Percentiles rank a stretch among this genome's conserved stretches.
Evolutionary conservation across 2,797 vertebrate species (phyloP).

Genomic region (Paratrypauchen microcephalus): DNA sequence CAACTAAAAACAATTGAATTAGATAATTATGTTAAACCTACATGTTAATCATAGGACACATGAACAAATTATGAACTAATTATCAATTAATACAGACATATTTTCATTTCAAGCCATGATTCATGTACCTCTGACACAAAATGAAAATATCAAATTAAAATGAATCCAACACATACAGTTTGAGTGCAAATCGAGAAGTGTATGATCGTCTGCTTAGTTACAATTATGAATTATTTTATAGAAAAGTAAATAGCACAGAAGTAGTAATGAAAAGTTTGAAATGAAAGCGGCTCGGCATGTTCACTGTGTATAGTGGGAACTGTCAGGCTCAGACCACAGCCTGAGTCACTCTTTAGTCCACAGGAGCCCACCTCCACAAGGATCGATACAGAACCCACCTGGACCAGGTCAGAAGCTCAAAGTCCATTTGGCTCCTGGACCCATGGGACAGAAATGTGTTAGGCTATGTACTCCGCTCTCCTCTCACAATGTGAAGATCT

Average conservation of each 20-base stretch:
- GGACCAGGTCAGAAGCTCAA: slow-evolving; percentile 71
- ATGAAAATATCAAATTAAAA: not conserved
- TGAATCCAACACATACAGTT: not conserved
- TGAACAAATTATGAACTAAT: not conserved
- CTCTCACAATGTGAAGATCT: slow-evolving; percentile 62
- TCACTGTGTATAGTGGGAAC: not conserved
- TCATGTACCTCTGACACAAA: not conserved
- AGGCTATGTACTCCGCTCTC: slow-evolving; percentile 49
- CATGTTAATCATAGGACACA: not conserved
- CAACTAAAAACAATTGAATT: too few relatives aligned
- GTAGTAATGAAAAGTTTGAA: not conserved
- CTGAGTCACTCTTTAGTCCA: slow-evolving; percentile 1
- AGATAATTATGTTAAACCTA: too few relatives aligned
- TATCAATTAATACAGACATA: not conserved
- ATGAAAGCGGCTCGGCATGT: not conserved
- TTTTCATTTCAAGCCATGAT: too few relatives aligned
- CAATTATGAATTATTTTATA: not conserved
- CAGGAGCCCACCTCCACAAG: slow-evolving; percentile 1
- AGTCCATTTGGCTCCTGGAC: slow-evolving; percentile 73
- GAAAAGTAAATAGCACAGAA: not conserved
- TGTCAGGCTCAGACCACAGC: not conserved
- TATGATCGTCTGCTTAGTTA: too few relatives aligned
- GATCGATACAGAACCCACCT: slow-evolving; percentile 47
- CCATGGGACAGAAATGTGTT: slow-evolving; percentile 40
- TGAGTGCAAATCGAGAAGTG: too few relatives aligned